These are phyloP conservation scores for human (Homo sapiens) DNA, from an alignment of 2,113 vertebrate genomes.

Conservation along the genomic window DNA sequence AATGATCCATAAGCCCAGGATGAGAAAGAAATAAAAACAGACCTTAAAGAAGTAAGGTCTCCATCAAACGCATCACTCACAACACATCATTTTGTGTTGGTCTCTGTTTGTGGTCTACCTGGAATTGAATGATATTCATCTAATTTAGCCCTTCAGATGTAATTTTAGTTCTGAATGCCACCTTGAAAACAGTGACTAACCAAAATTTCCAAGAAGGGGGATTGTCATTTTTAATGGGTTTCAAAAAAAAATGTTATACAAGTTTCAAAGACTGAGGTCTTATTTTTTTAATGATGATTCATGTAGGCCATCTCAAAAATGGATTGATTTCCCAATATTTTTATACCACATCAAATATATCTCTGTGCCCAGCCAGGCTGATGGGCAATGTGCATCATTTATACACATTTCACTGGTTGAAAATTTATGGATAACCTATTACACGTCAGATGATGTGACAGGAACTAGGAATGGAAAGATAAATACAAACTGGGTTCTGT, in stretches of 20 bases:
- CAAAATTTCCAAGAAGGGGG: not conserved
- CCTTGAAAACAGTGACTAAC: not conserved
- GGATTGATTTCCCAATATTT: not conserved
- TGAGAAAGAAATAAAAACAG: constrained; percentile 62
- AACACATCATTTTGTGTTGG: not conserved
- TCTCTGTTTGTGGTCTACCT: not conserved
- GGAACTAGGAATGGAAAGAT: not conserved
- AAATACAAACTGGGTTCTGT: constrained; percentile 2
- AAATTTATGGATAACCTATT: not conserved
- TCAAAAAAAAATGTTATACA: not conserved
- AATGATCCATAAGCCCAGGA: constrained; percentile 49
- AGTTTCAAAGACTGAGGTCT: not conserved
- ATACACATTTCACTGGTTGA: not conserved
- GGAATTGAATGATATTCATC: not conserved
- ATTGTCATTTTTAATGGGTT: not conserved
- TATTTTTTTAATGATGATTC: not conserved
- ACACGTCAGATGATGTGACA: not conserved
- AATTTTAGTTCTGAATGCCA: not conserved
- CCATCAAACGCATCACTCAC: not conserved
- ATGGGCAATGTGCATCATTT: not conserved
- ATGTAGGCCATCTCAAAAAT: not conserved
- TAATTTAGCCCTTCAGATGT: not conserved
- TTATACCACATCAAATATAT: not conserved
- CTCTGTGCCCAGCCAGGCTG: not conserved
- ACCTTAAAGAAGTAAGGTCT: constrained; percentile 31